Base-by-base conservation (phyloP, 2,113 vertebrate genomes). In the Ciconia maguari region DNA sequence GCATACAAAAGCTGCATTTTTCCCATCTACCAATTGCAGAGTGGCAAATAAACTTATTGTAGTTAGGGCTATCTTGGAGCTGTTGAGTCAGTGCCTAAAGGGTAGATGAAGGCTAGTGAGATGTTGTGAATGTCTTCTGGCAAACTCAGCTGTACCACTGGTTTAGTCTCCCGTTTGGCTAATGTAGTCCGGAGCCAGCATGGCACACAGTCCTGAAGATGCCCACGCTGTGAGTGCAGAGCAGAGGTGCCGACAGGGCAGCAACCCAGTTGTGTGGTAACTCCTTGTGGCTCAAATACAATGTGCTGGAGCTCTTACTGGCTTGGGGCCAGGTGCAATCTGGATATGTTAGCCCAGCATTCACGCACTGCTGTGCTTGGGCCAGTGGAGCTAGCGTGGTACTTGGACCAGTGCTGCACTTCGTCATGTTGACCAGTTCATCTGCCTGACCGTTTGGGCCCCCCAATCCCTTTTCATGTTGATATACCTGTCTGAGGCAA, bases 381-480 rank as follows among this genome's bases (percentile, higher is more conserved):
- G 49, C 54, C 8, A 6, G 30, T 0, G 0, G 30, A 77, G 14
- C 58, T 44, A n/a, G 9, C 1, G 5, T 4, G 49, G 49, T 52
- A n/a, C 0, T 0, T 57, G 44, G 62, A 12, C 8, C 32, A 64
- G 36, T 11, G 54, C 77, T 79, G 64, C 34, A 2, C 58, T 65
- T 84, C 4, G 4, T 65, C 1, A 0, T 18, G 11, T 42, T 22
- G 22, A 27, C 25, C 21, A 4, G 54, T 52, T 49, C 8, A 61
- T 49, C 82, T 48, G 70, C 29, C 26, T 54, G 61, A n/a, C 32
- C 2, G 2, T 62, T 6, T 49, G 38, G 27, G 57, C 48, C 16
- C 20, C 46, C 88, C 15, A 49, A 61, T 52, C 25, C 46, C 24
- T 22, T 75, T 76, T 30, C 3, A 6, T 49, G 64, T 49, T 21